A percentile compares a stretch with the other conserved stretches of the same genome.
Conservation (phyloP, 1,140 invertebrate species). For the Lordiphosa collinella region DNA sequence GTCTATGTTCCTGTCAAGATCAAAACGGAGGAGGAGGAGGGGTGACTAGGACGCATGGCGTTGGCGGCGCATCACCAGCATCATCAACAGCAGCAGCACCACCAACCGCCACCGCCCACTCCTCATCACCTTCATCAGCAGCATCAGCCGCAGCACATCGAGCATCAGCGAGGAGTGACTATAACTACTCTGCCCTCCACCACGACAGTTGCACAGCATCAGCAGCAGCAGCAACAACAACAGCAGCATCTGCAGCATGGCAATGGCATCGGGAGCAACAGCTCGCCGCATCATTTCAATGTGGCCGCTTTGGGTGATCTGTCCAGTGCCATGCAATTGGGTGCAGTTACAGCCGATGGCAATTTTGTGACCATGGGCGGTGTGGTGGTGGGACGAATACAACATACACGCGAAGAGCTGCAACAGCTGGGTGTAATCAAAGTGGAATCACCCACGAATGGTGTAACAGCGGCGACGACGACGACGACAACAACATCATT, state of each 20-base stretch:
- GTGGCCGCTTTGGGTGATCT: conserved; percentile 66
- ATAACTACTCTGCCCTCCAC: conserved; percentile 55
- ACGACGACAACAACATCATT: conserved; percentile 29
- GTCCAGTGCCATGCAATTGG: conserved; percentile 67
- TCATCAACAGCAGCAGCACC: conserved; percentile 44
- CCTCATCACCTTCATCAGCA: conserved; percentile 13
- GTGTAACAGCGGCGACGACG: conserved; percentile 23
- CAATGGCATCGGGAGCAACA: conserved; percentile 28
- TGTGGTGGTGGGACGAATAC: conserved; percentile 70
- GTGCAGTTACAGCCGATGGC: conserved; percentile 69
- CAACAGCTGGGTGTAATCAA: conserved; percentile 74
- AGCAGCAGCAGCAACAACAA: conserved; percentile 44
- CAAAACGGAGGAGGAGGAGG: conserved; percentile 79
- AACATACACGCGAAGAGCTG: conserved; percentile 66
- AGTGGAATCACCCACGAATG: conserved; percentile 70
- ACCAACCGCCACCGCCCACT: conserved; percentile 45
- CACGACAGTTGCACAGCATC: conserved; percentile 51
- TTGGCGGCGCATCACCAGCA: conserved; percentile 58
- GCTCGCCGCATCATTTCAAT: conserved; percentile 69
- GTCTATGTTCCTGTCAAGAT: conserved; percentile 79
- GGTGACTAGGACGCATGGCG: conserved; percentile 79
- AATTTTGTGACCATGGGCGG: conserved; percentile 77
- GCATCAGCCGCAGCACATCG: conserved; percentile 43
- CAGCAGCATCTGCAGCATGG: conserved; percentile 49
- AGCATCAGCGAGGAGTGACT: conserved; percentile 52